Base-by-base conservation (phyloP, 2,888 invertebrate genomes). In the Erebia palarica region DNA sequence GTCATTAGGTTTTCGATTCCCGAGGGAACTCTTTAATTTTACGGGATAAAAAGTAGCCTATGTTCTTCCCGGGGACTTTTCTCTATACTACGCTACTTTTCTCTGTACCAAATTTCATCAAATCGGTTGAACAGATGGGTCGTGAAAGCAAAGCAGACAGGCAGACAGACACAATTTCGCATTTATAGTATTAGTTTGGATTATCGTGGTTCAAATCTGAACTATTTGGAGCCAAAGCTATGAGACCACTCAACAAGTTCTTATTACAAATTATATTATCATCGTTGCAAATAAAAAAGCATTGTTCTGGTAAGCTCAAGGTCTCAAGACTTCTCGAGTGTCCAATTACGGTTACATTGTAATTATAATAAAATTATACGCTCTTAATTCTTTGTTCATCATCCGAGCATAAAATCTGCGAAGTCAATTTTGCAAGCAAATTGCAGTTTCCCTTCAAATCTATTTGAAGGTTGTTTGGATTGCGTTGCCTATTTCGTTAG, bases 321-420 rank as follows among this genome's bases (percentile, higher is more conserved):
- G 83, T 81, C 78, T 75, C 36, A 71, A 68, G 72, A 76, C 75
- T 77, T 79, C 78, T 79, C 78, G 80, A 82, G 77, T 79, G 78
- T 79, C 78, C 61, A 81, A 83, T 85, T 85, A 83, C 75, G 76
- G 79, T 84, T 77, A 78, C 79, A 75, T 81, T 82, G 81, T 81
- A 83, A 86, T 87, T 88, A 86, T 78, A 80, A 79, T 81, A 81
- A 42, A 82, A 77, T 76, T 74, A 74, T 82, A 83, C 42, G 57
- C 61, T 70, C 71, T 71, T 78, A 77, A 78, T 80, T 81, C 83
- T 86, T 87, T 85, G 84, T 84, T 82, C 80, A 78, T 80, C 78
- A 78, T 79, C 55, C 60, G 79, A 80, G 78, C 71, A 74, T 72
- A 74, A 77, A 81, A 49, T 83, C 78, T 81, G 77, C 73, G 76